A percentile compares a stretch with the other conserved stretches of the same genome.
Evolutionary conservation across 2,113 vertebrate species (phyloP).

Genomic region (Numida meleagris): DNA sequence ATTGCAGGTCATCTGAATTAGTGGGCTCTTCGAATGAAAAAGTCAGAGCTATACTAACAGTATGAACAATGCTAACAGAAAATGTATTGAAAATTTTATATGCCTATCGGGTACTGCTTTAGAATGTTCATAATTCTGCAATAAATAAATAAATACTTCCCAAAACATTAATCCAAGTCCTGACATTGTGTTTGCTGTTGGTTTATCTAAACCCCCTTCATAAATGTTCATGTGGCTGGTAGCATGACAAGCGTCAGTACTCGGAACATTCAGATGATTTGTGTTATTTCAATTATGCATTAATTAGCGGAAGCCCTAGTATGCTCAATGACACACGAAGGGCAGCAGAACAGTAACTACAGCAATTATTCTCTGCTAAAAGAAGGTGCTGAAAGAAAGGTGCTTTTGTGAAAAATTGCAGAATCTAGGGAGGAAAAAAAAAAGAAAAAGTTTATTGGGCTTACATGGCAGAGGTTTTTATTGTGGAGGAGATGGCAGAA

Average conservation of each 20-base stretch:
- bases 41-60: not conserved
- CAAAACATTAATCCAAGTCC: not conserved
- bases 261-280: not conserved
- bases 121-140: not conserved
- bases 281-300: constrained; percentile 33
- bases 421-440: not conserved
- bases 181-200: not conserved
- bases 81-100: not conserved
- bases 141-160: not conserved
- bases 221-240: not conserved
- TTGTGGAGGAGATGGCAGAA: not conserved
- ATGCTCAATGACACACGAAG: constrained; percentile 29
- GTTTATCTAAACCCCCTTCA: not conserved
- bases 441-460: not conserved
- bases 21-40: not conserved
- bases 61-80: not conserved
- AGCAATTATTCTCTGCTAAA: not conserved
- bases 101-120: not conserved
- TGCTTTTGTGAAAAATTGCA: not conserved
- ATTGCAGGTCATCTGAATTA: not conserved
- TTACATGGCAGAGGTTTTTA: not conserved
- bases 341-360: not conserved
- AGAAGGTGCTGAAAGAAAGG: not conserved
- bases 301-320: not conserved
- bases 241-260: not conserved